Base-by-base conservation (phyloP, 2,797 vertebrate genomes). In the Heliangelus exortis region DNA sequence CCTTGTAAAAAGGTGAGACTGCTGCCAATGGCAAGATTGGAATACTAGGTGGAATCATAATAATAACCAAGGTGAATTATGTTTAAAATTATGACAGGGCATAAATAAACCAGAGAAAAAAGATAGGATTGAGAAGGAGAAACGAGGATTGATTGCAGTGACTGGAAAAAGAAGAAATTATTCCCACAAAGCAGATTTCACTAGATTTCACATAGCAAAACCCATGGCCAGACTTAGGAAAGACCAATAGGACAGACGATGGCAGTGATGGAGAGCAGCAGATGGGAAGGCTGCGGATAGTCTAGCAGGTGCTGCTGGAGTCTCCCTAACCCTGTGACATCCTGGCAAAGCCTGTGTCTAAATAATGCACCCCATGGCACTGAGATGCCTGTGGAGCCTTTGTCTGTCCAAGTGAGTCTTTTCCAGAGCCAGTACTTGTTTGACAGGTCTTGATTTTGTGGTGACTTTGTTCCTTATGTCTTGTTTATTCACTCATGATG, bases 371-470 rank as follows among this genome's bases (percentile, higher is more conserved):
- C 65, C 78, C 0, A 0, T 63, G 62, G 72, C 67, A 41, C 81
- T 25, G 28, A 73, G 50, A 53, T 71, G 79, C 61, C 77, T 55
- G 9, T 22, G 57, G 85, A 95, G 81, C 45, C 55, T 77, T 7
- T 75, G 75, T 91, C 94, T 92, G 83, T 82, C 80, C 3, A 0
- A 83, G 58, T 31, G 28, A 76, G 86, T 89, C 91, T 94, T 90
- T 94, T 73, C 87, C 86, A 26, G 17, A 6, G 58, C 72, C 28
- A 8, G 26, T 93, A 34, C n/a, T 84, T 87, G 57, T 87, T 87
- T 95, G 94, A 95, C 88, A 95, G 68, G 59, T 88, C 92, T 87
- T 91, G 68, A 92, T 97, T 96, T 94, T 91, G 69, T 76, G 43
- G 59, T 75, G 94, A 66, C 72, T 86, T 91, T 95, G 54, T 91